phyloP scores from a whole-genome alignment of 2,888 invertebrate species.

The Hoplodrina ambigua region DNA sequence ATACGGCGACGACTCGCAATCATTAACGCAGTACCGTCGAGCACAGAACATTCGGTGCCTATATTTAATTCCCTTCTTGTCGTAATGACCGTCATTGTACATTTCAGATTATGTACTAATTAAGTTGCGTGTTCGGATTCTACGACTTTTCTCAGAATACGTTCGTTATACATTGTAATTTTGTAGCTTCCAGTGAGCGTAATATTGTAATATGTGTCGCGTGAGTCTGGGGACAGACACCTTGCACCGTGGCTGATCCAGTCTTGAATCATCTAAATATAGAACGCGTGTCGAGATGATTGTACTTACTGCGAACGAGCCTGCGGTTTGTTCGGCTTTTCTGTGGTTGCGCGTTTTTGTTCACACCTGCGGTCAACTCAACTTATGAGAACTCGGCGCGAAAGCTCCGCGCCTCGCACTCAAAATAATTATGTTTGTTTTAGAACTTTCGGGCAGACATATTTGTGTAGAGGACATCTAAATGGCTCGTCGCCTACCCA shows the following conservation, averaged over 20 bases:
- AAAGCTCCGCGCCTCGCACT: slow-evolving; percentile 60
- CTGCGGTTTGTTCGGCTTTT: slow-evolving; percentile 77
- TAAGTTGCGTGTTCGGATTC: slow-evolving; percentile 69
- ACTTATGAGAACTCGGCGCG: slow-evolving; percentile 72
- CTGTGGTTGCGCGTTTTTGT: slow-evolving; percentile 82
- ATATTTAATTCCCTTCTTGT: slow-evolving; percentile 76
- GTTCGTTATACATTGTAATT: slow-evolving; percentile 70
- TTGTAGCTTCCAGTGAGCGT: slow-evolving; percentile 70
- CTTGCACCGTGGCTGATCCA: slow-evolving; percentile 79
- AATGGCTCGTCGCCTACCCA: slow-evolving; percentile 61
- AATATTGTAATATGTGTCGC: slow-evolving; percentile 71
- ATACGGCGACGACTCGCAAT: slow-evolving; percentile 73
- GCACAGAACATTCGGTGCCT: slow-evolving; percentile 76
- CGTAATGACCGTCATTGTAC: slow-evolving; percentile 72
- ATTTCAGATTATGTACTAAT: slow-evolving; percentile 73
- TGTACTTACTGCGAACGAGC: slow-evolving; percentile 76
- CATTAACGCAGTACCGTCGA: slow-evolving; percentile 79
- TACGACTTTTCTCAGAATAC: slow-evolving; percentile 70
- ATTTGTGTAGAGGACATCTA: slow-evolving; percentile 57
- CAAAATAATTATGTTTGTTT: slow-evolving; percentile 58
- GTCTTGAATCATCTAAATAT: slow-evolving; percentile 83
- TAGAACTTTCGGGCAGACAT: slow-evolving; percentile 51
- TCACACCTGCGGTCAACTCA: slow-evolving; percentile 81
- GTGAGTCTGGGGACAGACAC: slow-evolving; percentile 72
- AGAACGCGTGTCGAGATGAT: slow-evolving; percentile 82